phyloP scores from a whole-genome alignment of 2,797 vertebrate genomes.

The Yasuhikotakia modesta region DNA sequence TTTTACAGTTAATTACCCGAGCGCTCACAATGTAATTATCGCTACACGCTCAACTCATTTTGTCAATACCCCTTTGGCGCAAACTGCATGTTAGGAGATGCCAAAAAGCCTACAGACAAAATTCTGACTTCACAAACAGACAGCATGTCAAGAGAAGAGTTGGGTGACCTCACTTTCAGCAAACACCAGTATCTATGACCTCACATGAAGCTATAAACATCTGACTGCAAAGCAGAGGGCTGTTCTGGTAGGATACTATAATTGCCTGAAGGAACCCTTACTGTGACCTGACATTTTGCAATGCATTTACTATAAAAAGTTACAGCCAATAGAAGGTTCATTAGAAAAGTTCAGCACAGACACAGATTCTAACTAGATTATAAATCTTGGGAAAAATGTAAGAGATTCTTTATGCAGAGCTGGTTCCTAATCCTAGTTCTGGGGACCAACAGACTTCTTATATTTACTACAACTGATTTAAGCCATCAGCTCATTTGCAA shows the following conservation, averaged over 20 bases:
- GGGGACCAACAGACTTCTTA: neutral
- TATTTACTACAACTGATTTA: neutral
- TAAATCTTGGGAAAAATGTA: neutral
- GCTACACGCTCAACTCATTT: conserved; percentile 1
- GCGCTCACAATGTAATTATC: conserved; percentile 27
- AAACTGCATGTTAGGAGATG: conserved; percentile 8
- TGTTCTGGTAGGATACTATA: neutral
- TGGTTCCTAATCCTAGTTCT: neutral
- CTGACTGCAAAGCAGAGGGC: neutral
- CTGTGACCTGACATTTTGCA: neutral
- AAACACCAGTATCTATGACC: conserved; percentile 27
- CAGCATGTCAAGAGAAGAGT: conserved; percentile 6
- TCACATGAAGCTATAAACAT: conserved; percentile 30
- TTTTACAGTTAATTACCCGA: conserved; percentile 32
- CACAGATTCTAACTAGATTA: neutral
- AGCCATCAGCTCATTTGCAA: neutral
- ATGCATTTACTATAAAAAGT: conserved; percentile 8
- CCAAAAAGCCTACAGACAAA: conserved; percentile 25
- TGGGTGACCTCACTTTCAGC: conserved; percentile 33
- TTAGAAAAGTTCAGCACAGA: neutral
- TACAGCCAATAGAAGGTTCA: neutral
- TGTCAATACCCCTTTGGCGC: conserved; percentile 23
- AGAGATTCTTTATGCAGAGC: neutral
- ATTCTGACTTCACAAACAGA: conserved; percentile 1
- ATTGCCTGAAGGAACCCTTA: neutral